Evolutionary conservation across 1,140 invertebrate genomes (phyloP).

Genomic region (Bombus terrestris): DNA sequence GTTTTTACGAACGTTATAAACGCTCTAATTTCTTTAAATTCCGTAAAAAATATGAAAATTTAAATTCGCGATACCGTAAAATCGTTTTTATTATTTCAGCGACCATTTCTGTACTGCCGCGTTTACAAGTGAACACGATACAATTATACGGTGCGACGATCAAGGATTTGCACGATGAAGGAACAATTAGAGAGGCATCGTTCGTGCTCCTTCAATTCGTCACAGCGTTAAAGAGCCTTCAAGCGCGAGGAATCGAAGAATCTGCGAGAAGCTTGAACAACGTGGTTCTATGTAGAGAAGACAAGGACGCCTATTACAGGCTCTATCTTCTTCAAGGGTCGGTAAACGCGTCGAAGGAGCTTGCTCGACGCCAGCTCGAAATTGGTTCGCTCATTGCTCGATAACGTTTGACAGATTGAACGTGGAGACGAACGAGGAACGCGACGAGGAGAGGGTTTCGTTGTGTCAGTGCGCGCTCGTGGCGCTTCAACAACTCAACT

Average conservation of each 20-base stretch:
- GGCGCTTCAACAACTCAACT: conserved; percentile 85
- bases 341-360: conserved; percentile 58
- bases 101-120: conserved; percentile 88
- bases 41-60: too few species aligned
- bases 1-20: too few species aligned
- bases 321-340: conserved; percentile 90
- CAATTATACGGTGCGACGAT: conserved; percentile 84
- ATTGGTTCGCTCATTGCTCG: conserved; percentile 39
- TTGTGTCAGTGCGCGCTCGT: conserved; percentile 90
- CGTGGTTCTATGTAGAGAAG: conserved; percentile 85
- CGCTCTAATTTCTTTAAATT: not conserved
- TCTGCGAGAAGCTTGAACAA: conserved; percentile 86
- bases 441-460: conserved; percentile 86
- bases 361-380: not conserved
- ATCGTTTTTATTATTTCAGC: conserved; percentile 81
- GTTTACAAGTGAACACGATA: conserved; percentile 87
- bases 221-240: conserved; percentile 91
- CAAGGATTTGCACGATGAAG: conserved; percentile 79
- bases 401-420: conserved; percentile 80
- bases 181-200: conserved; percentile 81
- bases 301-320: conserved; percentile 85
- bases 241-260: conserved; percentile 92
- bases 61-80: too few species aligned
- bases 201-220: conserved; percentile 92
- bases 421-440: conserved; percentile 84